Evolutionary conservation across 2,113 vertebrate species (phyloP), one percentile per base, ranked within the genome.

Genomic region (Brachypteracias leptosomus): DNA sequence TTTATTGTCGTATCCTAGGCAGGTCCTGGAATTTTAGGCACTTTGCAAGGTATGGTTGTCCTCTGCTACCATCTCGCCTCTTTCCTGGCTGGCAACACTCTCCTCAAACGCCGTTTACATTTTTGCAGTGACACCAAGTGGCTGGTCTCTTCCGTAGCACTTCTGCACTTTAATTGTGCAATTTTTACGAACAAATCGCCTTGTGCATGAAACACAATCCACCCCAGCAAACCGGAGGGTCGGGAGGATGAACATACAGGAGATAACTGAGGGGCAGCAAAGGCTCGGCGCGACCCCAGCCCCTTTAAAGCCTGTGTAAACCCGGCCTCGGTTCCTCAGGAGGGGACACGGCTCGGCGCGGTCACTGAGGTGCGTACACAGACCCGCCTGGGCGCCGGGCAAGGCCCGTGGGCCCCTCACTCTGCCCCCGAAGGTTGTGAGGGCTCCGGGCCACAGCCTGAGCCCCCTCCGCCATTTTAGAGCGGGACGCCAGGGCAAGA

Each of bases 101-200:
- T 29, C 3, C 6, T 38, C 47, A 11, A 51, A 31, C 2, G 4
- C 28, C 5, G 55, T 51, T 65, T 6, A 2, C 66, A 83, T 59
- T 96, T 96, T 63, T 18, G 82, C 82, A 91, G 90, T 61, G 96
- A 92, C 95, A 88, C 92, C 95, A 66, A 80, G 93, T 8, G 96
- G 95, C n/a, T 35, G 47, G 1, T 28, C 62, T 26, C 51, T 5
- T 40, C n/a, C 2, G 4, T 1, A 16, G 11, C 62, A 5, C 26
- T 28, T 63, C 18, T 11, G 8, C 51, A 6, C 25, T 63, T 40
- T 12, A 20, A 33, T 80, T 66, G 33, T 4, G 18, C 46, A 2
- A 0, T 63, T 40, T 63, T 40, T 19, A 38, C 16, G 26, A 66
- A 80, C 18, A 28, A 62, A 13, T 9, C 4, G 17, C 2, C 26